Conservation (phyloP, 2,888 invertebrate species). For the Caenorhabditis zanzibari region DNA sequence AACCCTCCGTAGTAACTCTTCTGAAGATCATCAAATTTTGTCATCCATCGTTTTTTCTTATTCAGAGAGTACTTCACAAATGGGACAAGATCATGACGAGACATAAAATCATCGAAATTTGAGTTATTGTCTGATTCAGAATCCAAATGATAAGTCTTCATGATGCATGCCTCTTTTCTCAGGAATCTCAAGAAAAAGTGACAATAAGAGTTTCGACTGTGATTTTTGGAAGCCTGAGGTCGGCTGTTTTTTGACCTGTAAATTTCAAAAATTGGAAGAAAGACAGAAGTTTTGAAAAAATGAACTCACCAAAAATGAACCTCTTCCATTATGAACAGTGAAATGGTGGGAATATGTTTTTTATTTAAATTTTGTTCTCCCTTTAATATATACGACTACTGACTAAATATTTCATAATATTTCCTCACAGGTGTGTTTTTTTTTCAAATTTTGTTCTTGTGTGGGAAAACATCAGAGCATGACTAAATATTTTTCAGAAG, state of each 20-base stretch:
- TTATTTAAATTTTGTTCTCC: neutral
- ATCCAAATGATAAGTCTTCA: slow-evolving; percentile 20
- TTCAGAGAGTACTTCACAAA: slow-evolving; percentile 20
- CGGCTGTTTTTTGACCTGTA: slow-evolving; percentile 4
- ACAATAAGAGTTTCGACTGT: neutral
- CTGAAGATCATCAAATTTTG: neutral
- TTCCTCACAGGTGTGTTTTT: neutral
- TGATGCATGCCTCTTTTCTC: neutral
- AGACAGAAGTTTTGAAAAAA: too few relatives aligned
- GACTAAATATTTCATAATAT: neutral
- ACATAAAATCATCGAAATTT: neutral
- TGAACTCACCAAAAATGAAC: neutral
- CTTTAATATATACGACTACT: neutral
- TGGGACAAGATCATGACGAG: neutral
- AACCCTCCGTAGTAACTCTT: neutral
- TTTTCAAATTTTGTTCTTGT: slow-evolving; percentile 1
- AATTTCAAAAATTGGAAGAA: neutral
- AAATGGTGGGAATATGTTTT: neutral
- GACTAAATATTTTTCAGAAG: too few relatives aligned
- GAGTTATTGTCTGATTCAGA: too few relatives aligned
- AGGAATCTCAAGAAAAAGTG: neutral
- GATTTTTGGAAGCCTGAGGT: neutral
- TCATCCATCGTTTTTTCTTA: slow-evolving; percentile 14
- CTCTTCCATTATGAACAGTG: neutral
- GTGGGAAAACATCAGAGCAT: too few relatives aligned